A percentile compares a stretch with the other conserved stretches of the same genome.
Evolutionary conservation across 2,113 vertebrate species (phyloP).

Genomic region (Macquaria australasica): DNA sequence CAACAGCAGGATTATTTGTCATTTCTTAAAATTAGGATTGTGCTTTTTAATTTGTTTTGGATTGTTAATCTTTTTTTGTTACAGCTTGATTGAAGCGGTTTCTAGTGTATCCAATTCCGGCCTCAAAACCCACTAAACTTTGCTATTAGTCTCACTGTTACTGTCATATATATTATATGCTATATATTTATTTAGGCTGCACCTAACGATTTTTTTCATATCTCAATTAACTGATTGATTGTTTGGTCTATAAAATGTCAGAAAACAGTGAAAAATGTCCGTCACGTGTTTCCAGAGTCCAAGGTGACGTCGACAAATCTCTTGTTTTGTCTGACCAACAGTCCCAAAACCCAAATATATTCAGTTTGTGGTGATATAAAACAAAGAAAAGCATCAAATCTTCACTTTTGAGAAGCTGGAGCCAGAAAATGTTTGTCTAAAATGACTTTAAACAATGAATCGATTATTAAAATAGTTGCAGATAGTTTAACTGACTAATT

Average conservation of each 20-base stretch:
- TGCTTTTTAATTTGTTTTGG: constrained; percentile 65
- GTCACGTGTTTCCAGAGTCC: neutral
- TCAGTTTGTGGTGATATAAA: neutral
- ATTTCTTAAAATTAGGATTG: constrained; percentile 59
- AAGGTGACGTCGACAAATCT: neutral
- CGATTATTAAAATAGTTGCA: neutral
- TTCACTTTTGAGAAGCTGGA: neutral
- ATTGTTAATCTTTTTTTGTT: constrained; percentile 48
- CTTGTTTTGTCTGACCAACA: neutral
- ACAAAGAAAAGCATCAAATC: neutral
- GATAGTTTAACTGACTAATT: neutral
- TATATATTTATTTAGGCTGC: neutral
- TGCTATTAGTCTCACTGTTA: neutral
- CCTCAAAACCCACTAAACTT: neutral
- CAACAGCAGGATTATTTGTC: constrained; percentile 62
- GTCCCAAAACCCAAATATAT: neutral
- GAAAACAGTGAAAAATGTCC: neutral
- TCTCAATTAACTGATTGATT: neutral
- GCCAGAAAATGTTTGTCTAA: neutral
- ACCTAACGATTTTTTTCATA: neutral
- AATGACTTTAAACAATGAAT: neutral
- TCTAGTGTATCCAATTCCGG: constrained; percentile 38
- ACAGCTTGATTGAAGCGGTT: constrained; percentile 7
- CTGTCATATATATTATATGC: neutral
- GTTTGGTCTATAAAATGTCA: neutral